phyloP scores from a whole-genome alignment of 2,797 vertebrate species.

The Sardinella longiceps region DNA sequence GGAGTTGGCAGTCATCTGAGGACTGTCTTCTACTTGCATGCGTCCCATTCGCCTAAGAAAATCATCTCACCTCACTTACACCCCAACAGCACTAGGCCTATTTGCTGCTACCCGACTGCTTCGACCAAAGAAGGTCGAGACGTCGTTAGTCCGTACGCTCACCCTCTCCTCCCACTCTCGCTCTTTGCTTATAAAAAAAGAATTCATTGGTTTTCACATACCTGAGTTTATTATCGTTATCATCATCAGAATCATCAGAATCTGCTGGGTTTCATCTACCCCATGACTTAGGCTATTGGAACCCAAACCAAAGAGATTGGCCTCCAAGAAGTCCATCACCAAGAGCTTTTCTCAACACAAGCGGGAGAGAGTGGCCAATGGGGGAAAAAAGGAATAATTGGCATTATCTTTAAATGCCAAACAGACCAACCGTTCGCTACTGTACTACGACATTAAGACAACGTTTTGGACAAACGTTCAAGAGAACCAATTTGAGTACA shows the following conservation, averaged over 20 bases:
- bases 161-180: slow-evolving; percentile 10
- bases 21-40: not conserved
- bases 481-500: not conserved
- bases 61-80: slow-evolving; percentile 46
- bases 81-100: slow-evolving; percentile 27
- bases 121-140: slow-evolving; percentile 28
- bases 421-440: not conserved
- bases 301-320: not conserved
- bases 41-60: slow-evolving; percentile 35
- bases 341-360: not conserved
- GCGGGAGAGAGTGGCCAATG: not conserved
- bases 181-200: slow-evolving; percentile 39
- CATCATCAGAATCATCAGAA: not conserved
- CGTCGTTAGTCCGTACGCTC: not conserved
- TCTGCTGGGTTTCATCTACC: not conserved
- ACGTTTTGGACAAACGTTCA: not conserved
- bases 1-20: not conserved
- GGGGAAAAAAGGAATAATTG: not conserved
- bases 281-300: not conserved
- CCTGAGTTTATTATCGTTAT: slow-evolving; percentile 50
- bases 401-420: not conserved
- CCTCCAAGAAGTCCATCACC: not conserved
- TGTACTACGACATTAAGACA: not conserved
- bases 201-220: slow-evolving; percentile 62
- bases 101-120: slow-evolving; percentile 40